phyloP scores from a whole-genome alignment of 2,113 vertebrate genomes.

The Sebastes fasciatus region DNA sequence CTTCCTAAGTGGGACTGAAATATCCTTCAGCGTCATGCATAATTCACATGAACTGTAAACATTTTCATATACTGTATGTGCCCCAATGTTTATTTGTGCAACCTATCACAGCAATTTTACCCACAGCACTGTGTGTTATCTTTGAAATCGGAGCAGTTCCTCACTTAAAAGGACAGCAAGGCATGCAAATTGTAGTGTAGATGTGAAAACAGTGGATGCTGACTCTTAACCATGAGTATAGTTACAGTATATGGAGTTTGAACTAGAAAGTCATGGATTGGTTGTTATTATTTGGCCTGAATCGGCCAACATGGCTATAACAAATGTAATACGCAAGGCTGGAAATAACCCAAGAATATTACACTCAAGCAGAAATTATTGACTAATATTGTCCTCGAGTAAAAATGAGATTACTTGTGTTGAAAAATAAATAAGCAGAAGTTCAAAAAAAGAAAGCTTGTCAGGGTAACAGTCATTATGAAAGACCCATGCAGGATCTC shows the following conservation, averaged over 20 bases:
- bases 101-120: not conserved
- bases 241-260: not conserved
- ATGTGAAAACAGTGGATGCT: not conserved
- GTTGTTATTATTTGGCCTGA: not conserved
- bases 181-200: not conserved
- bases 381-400: not conserved
- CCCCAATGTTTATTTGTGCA: slow-evolving; percentile 28
- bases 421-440: slow-evolving; percentile 13
- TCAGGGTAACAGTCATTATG: not conserved
- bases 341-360: not conserved
- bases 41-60: slow-evolving; percentile 58
- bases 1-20: slow-evolving; percentile 49
- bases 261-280: not conserved
- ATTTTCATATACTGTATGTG: slow-evolving; percentile 16
- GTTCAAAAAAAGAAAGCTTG: not conserved
- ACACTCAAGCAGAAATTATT: not conserved
- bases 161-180: not conserved
- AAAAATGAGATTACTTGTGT: not conserved
- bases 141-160: not conserved
- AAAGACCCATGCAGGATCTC: not conserved
- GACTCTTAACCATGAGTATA: not conserved
- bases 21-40: slow-evolving; percentile 55
- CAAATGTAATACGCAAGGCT: not conserved
- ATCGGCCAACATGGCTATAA: not conserved
- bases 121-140: not conserved